phyloP scores from a whole-genome alignment of 2,888 invertebrate species.

The Dione vanillae region DNA sequence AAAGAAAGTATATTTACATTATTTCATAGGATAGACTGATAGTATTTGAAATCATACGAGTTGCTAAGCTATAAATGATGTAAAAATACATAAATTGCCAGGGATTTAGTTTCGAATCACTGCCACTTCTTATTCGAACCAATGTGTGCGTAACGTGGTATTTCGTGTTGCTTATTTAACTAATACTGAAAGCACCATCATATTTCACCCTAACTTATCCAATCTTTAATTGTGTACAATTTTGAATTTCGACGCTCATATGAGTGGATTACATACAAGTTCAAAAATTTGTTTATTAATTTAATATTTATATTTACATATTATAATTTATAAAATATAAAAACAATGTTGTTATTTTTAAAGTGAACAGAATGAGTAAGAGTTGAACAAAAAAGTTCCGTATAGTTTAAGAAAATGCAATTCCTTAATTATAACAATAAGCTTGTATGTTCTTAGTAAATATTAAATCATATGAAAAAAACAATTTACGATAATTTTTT shows the following conservation, averaged over 20 bases:
- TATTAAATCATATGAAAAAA: no score
- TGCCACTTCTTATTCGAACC: constrained; percentile 35
- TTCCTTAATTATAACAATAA: no score
- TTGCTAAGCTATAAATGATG: constrained; percentile 74
- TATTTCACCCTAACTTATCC: constrained; percentile 64
- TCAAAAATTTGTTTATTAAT: no score
- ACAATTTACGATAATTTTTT: no score
- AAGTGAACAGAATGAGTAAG: no score
- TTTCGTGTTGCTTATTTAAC: constrained; percentile 72
- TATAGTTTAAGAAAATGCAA: background rate
- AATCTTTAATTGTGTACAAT: constrained; percentile 53
- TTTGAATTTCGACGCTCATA: constrained; percentile 54
- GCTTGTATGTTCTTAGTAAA: no score
- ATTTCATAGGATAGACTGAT: background rate
- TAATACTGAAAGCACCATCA: constrained; percentile 84
- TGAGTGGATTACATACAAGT: constrained; percentile 24
- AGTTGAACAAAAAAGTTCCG: no score
- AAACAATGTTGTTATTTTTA: background rate
- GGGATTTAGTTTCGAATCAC: constrained; percentile 35
- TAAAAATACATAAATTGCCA: constrained; percentile 67
- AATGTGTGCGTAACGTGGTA: constrained; percentile 54
- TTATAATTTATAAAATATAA: no score
- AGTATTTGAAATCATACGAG: constrained; percentile 36
- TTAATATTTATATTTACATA: no score
- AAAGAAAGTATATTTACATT: constrained; percentile 77